Evolutionary conservation across 2,113 vertebrate species (phyloP).

Genomic region (Hemiprocne comata): DNA sequence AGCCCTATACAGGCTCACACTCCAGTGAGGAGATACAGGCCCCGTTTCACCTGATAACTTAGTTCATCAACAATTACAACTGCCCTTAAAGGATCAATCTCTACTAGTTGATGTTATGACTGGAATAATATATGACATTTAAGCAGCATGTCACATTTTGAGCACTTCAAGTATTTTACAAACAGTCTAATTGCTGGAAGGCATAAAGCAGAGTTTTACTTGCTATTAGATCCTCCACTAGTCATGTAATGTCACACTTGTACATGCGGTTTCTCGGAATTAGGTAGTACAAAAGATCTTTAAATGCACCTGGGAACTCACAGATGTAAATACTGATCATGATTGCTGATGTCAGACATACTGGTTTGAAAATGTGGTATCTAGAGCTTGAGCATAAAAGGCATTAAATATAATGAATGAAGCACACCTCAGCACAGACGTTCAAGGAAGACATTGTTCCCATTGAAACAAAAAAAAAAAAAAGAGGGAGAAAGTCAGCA

Average conservation of each 20-base stretch:
- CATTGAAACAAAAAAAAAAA: background rate
- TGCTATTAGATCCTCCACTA: background rate
- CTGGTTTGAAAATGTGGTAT: background rate
- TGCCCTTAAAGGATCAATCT: background rate
- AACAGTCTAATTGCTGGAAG: background rate
- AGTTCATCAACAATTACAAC: background rate
- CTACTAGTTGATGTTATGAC: background rate
- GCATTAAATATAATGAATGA: background rate
- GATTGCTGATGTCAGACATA: background rate
- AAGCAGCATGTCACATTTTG: background rate
- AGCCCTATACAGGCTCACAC: background rate
- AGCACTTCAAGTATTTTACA: background rate
- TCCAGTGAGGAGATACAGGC: background rate
- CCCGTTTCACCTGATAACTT: background rate
- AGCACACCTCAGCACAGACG: background rate
- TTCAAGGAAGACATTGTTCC: background rate
- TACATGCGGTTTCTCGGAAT: background rate
- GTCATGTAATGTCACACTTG: background rate
- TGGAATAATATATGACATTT: background rate
- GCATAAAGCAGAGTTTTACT: background rate
- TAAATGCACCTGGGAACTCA: background rate
- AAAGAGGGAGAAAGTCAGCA: background rate
- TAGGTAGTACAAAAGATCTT: background rate
- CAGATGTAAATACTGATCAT: background rate
- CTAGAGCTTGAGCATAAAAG: background rate